Conservation (phyloP, 2,797 vertebrate species). For the Cheirogaleus major region DNA sequence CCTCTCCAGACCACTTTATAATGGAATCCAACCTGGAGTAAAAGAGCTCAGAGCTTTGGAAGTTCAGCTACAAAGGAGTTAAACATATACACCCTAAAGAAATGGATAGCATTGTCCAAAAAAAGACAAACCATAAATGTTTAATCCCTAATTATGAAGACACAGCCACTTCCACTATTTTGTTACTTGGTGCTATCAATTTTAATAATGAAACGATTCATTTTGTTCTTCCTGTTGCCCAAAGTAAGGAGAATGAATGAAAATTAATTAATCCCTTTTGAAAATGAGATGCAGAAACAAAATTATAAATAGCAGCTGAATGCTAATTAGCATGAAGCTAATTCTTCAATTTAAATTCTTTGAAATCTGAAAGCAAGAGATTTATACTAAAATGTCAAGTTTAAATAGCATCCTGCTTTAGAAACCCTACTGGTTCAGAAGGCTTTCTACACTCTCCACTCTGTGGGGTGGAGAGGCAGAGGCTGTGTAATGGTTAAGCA, state of each 20-base stretch:
- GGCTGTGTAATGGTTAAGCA: neutral
- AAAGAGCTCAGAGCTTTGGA: neutral
- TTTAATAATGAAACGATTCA: neutral
- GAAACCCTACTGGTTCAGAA: neutral
- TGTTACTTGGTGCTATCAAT: neutral
- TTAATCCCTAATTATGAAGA: neutral
- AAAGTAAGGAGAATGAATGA: constrained; percentile 31
- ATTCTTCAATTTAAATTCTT: constrained; percentile 55
- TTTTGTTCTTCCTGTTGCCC: constrained; percentile 48
- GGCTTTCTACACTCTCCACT: neutral
- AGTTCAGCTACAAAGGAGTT: neutral
- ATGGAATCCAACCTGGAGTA: neutral
- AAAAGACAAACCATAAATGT: constrained; percentile 10
- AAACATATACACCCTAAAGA: constrained; percentile 26
- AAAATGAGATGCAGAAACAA: constrained; percentile 48
- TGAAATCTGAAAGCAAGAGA: constrained; percentile 53
- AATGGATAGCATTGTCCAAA: constrained; percentile 10
- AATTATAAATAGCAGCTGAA: constrained; percentile 67
- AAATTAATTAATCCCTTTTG: constrained; percentile 37
- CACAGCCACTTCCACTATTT: neutral
- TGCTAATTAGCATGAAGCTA: constrained; percentile 58
- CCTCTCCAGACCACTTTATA: neutral
- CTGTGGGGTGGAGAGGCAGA: neutral
- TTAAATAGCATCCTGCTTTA: constrained; percentile 15
- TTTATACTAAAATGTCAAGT: constrained; percentile 59